phyloP scores from a whole-genome alignment of 64 coral and sea anemone species.

The Pocillopora damicornis region DNA sequence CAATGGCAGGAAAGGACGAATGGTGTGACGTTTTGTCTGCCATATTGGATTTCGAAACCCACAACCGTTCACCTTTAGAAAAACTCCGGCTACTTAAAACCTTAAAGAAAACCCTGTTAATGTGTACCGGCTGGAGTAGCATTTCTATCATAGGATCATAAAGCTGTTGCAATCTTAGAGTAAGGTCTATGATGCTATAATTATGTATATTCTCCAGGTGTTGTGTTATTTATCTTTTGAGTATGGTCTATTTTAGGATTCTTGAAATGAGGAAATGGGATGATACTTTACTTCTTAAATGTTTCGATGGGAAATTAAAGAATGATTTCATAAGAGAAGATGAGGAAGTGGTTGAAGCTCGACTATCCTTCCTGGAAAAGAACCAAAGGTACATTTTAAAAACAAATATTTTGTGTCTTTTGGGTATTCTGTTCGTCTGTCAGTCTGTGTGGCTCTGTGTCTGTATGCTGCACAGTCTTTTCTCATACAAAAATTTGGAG shows the following conservation, averaged over 20 bases:
- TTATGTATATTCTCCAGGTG: background rate
- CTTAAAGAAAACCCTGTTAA: too few relatives aligned
- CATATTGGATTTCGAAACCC: too few relatives aligned
- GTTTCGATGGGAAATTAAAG: slow-evolving; percentile 40
- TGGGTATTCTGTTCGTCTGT: background rate
- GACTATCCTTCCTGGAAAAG: slow-evolving; percentile 40
- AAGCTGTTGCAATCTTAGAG: too few relatives aligned
- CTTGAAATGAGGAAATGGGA: slow-evolving; percentile 59
- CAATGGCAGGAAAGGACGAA: too few relatives aligned
- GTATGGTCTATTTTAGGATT: slow-evolving; percentile 10
- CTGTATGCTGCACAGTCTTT: background rate
- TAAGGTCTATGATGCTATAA: too few relatives aligned
- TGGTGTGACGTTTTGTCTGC: too few relatives aligned
- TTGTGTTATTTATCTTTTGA: background rate
- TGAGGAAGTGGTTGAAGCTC: slow-evolving; percentile 51
- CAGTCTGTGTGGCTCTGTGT: background rate
- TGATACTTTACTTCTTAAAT: slow-evolving; percentile 42
- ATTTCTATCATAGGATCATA: too few relatives aligned
- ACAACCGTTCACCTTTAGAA: too few relatives aligned
- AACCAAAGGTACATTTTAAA: slow-evolving; percentile 34
- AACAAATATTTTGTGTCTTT: background rate
- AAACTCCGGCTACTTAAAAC: too few relatives aligned
- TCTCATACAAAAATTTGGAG: too few relatives aligned
- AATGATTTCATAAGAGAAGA: slow-evolving; percentile 37
- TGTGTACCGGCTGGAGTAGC: too few relatives aligned